Percentiles rank a stretch among this genome's conserved stretches.
Evolutionary conservation across 2,797 vertebrate genomes (phyloP).

Genomic region (Todus mexicanus): DNA sequence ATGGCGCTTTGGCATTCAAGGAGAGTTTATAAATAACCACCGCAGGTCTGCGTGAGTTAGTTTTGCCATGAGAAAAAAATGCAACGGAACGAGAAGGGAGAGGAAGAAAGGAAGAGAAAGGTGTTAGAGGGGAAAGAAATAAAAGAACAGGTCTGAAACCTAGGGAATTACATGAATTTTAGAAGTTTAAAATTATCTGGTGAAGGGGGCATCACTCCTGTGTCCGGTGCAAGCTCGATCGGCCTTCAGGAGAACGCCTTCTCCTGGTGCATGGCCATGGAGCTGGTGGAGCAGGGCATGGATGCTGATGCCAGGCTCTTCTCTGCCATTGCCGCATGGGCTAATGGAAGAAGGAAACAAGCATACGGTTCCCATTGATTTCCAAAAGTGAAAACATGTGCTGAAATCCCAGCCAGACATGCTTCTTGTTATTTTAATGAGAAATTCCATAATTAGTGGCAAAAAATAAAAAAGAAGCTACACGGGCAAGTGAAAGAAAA

Average conservation of each 20-base stretch:
- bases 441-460: constrained; percentile 55
- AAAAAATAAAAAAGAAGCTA: constrained; percentile 24
- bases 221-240: too few species aligned
- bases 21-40: constrained; percentile 62
- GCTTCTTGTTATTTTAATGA: constrained; percentile 63
- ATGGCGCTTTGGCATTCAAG: background rate
- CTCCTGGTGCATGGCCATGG: accelerated
- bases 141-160: background rate
- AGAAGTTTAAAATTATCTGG: background rate
- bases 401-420: background rate
- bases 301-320: background rate
- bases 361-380: constrained; percentile 45
- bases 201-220: accelerated
- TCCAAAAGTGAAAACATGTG: constrained; percentile 54
- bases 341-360: background rate
- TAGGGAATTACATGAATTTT: background rate
- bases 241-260: background rate
- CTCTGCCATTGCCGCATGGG: background rate
- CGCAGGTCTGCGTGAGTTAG: background rate
- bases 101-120: background rate
- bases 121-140: background rate
- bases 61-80: background rate
- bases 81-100: background rate
- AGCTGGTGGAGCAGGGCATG: background rate
- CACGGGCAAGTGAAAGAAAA: constrained; percentile 31